Percentiles rank a stretch among this genome's conserved stretches.
phyloP scores from a whole-genome alignment of 2,888 invertebrate species.

The Geophilus truncorum region DNA sequence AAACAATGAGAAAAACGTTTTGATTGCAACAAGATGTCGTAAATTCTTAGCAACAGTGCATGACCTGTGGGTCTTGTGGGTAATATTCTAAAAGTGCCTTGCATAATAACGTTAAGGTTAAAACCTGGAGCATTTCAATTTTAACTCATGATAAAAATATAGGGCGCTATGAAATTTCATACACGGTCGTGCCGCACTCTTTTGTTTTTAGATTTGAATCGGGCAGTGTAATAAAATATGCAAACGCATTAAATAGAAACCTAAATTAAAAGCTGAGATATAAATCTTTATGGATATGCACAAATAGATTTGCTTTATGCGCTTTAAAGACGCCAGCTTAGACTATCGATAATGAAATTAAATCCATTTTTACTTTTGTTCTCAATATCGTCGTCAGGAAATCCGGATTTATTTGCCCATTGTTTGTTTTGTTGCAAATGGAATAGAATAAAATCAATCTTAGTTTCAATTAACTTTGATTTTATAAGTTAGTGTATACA shows the following conservation, averaged over 20 bases:
- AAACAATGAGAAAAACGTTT: conserved; percentile 16
- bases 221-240: neutral
- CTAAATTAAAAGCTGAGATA: neutral
- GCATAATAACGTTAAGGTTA: neutral
- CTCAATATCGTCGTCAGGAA: no score
- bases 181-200: neutral
- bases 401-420: no score
- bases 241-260: neutral
- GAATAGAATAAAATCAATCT: no score
- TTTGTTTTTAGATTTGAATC: neutral
- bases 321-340: no score
- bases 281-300: conserved; percentile 14
- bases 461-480: no score
- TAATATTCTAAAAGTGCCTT: conserved; percentile 1
- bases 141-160: neutral
- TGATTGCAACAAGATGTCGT: conserved; percentile 6
- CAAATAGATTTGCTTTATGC: no score
- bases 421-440: no score
- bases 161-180: neutral
- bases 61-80: neutral
- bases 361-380: no score
- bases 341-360: no score
- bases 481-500: no score
- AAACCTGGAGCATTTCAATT: conserved; percentile 20
- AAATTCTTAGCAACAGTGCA: neutral